Percentiles rank a stretch among this genome's conserved stretches.
Evolutionary conservation across 2,888 invertebrate species (phyloP).

Genomic region (Eupithecia subumbrata): DNA sequence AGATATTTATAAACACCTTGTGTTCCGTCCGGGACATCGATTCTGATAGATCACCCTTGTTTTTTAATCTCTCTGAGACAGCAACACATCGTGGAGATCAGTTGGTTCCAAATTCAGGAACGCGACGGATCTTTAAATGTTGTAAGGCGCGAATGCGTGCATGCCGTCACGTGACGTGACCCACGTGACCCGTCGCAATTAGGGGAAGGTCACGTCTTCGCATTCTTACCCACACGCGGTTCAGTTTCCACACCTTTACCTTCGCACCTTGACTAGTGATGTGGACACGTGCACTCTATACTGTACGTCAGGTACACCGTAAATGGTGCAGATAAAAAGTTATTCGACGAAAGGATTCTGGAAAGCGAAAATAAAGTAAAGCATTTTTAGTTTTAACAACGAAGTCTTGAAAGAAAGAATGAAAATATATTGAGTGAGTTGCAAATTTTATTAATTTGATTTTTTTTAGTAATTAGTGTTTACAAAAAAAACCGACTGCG

Average conservation of each 20-base stretch:
- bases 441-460: background rate
- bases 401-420: too few relatives aligned
- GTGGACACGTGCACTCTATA: background rate
- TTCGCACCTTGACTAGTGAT: conserved; percentile 22
- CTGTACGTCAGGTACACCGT: background rate
- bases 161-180: conserved; percentile 21
- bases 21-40: background rate
- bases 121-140: background rate
- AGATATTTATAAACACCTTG: background rate
- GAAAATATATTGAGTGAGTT: too few relatives aligned
- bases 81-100: background rate
- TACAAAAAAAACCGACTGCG: too few relatives aligned
- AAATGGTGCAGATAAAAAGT: background rate
- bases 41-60: background rate
- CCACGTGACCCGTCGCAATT: conserved; percentile 16
- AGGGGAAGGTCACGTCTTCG: conserved; percentile 21
- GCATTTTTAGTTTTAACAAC: too few relatives aligned
- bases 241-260: conserved; percentile 24
- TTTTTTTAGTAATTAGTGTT: too few relatives aligned
- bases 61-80: background rate
- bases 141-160: background rate
- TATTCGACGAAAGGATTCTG: background rate
- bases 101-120: background rate
- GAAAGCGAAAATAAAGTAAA: background rate
- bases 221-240: conserved; percentile 11